Percentiles rank a stretch among this genome's conserved stretches.
phyloP scores from a whole-genome alignment of 2,888 invertebrate species.

The Harpalus rufipes region DNA sequence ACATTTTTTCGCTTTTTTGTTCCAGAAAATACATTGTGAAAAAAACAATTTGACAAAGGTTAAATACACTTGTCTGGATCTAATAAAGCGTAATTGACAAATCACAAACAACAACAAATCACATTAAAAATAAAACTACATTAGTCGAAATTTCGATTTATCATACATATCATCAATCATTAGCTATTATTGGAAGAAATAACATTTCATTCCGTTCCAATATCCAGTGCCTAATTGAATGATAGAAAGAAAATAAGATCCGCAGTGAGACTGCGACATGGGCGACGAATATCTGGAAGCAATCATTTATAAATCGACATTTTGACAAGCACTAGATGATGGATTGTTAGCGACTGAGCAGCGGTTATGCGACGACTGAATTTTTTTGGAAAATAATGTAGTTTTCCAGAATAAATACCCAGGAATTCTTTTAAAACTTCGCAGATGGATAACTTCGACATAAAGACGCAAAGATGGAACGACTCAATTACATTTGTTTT shows the following conservation, averaged over 20 bases:
- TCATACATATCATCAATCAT: slow-evolving; percentile 40
- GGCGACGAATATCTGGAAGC: slow-evolving; percentile 52
- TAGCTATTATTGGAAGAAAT: slow-evolving; percentile 47
- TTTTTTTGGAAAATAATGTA: slow-evolving; percentile 38
- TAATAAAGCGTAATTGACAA: slow-evolving; percentile 33
- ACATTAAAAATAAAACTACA: slow-evolving; percentile 51
- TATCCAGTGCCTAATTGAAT: slow-evolving; percentile 48
- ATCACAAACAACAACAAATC: slow-evolving; percentile 27
- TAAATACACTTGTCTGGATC: neutral
- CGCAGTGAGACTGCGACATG: slow-evolving; percentile 32
- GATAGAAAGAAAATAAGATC: slow-evolving; percentile 56
- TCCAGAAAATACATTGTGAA: too few species aligned
- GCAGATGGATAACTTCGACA: neutral
- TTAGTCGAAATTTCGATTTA: slow-evolving; percentile 49
- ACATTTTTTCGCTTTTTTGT: too few species aligned
- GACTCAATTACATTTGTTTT: too few species aligned
- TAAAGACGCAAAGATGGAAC: too few species aligned
- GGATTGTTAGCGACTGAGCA: slow-evolving; percentile 44
- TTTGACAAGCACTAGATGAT: slow-evolving; percentile 58
- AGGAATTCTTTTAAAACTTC: slow-evolving; percentile 15
- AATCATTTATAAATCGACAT: slow-evolving; percentile 59
- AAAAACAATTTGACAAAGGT: neutral
- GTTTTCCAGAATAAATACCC: slow-evolving; percentile 22
- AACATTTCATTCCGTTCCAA: slow-evolving; percentile 40
- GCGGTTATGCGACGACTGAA: slow-evolving; percentile 14